Evolutionary conservation across 2,797 vertebrate genomes (phyloP).

Genomic region (Carapus acus): DNA sequence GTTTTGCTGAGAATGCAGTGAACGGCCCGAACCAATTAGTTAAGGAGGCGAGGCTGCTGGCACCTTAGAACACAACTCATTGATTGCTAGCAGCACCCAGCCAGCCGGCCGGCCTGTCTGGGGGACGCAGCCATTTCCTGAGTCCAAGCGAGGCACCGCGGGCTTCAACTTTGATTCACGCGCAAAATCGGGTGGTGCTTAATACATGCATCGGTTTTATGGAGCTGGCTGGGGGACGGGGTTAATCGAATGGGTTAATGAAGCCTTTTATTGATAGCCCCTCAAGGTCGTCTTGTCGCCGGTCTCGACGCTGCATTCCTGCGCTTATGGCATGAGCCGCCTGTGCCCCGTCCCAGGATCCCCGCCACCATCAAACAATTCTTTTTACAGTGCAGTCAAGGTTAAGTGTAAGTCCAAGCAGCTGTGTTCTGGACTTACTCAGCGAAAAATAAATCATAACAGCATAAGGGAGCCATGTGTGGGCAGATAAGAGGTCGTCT

Average conservation of each 20-base stretch:
- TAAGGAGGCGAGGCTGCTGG: conserved; percentile 7
- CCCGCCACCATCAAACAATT: conserved; percentile 5
- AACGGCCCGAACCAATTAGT: conserved; percentile 16
- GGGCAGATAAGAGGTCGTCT: conserved; percentile 6
- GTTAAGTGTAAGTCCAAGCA: conserved; percentile 36
- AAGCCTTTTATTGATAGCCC: conserved; percentile 63
- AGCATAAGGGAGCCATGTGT: conserved; percentile 5
- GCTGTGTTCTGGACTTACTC: conserved; percentile 17
- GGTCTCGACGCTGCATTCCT: conserved; percentile 23
- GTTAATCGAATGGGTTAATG: conserved; percentile 68
- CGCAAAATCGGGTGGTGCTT: not conserved
- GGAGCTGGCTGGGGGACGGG: conserved; percentile 54
- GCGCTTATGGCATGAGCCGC: conserved; percentile 13
- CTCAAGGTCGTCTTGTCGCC: conserved; percentile 55
- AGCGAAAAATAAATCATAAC: not conserved
- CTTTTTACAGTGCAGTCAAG: conserved; percentile 37
- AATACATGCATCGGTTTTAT: conserved; percentile 51
- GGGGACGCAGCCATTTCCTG: conserved; percentile 1
- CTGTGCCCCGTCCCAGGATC: not conserved
- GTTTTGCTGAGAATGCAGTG: not conserved
- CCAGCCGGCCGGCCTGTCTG: conserved; percentile 6
- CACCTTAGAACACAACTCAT: conserved; percentile 16
- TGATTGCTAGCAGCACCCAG: conserved; percentile 2
- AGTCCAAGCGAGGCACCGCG: conserved; percentile 25
- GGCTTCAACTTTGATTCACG: conserved; percentile 36